A percentile compares a stretch with the other conserved stretches of the same genome.
phyloP scores from a whole-genome alignment of 2,113 vertebrate genomes.

The Delphinapterus leucas region DNA sequence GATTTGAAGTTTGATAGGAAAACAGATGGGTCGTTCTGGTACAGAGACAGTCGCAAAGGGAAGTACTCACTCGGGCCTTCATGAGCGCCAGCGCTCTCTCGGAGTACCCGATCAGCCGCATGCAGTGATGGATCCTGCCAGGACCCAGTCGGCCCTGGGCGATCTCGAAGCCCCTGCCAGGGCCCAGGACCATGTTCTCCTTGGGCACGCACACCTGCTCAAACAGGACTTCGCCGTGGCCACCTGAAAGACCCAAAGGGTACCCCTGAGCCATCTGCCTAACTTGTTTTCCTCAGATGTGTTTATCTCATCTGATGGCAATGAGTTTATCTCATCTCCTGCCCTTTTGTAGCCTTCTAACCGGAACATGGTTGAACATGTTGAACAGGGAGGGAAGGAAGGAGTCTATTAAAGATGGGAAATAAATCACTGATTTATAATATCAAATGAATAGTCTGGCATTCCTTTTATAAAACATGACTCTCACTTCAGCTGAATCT shows the following conservation, averaged over 20 bases:
- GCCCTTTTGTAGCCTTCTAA: not conserved
- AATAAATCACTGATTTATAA: not conserved
- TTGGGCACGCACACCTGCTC: constrained; percentile 78
- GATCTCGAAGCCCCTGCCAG: constrained; percentile 79
- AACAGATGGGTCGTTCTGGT: not conserved
- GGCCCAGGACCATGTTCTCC: constrained; percentile 75
- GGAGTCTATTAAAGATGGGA: not conserved
- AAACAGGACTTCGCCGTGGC: constrained; percentile 78
- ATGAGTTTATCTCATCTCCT: not conserved
- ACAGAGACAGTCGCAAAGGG: fast-evolving
- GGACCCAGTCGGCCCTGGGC: constrained; percentile 81
- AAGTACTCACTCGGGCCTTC: constrained; percentile 77
- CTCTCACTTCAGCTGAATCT: not conserved
- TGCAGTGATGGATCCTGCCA: constrained; percentile 80
- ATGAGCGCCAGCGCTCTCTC: constrained; percentile 78
- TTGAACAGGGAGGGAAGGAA: not conserved
- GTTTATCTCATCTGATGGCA: not conserved
- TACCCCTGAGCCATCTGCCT: not conserved
- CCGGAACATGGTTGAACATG: not conserved
- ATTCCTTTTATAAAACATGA: not conserved
- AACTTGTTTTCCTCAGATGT: not conserved
- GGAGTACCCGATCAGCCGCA: constrained; percentile 74
- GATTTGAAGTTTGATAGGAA: not conserved
- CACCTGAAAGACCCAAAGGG: constrained; percentile 59
- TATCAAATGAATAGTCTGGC: not conserved